phyloP scores from a whole-genome alignment of 1,140 invertebrate genomes.

The Cydia splendana region DNA sequence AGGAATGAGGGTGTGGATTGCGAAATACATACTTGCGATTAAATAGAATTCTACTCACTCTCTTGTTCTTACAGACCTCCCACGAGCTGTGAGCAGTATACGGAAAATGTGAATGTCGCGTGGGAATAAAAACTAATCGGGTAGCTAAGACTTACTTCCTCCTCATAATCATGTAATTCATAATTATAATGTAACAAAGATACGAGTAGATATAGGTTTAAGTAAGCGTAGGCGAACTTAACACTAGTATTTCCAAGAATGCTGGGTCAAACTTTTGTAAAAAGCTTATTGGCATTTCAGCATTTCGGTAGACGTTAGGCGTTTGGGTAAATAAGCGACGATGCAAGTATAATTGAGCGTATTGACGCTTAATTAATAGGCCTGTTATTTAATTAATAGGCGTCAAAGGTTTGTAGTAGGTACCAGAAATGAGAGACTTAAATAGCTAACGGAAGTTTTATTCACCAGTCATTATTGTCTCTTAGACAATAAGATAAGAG shows the following conservation, averaged over 20 bases:
- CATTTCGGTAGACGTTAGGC: too few relatives aligned
- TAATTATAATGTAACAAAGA: not conserved
- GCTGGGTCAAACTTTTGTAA: too few relatives aligned
- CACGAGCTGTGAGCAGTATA: conserved; percentile 35
- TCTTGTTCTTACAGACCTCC: not conserved
- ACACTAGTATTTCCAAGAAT: not conserved
- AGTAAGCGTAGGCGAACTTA: too few relatives aligned
- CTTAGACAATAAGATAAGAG: conserved; percentile 46
- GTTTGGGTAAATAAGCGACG: too few relatives aligned
- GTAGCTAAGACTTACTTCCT: not conserved
- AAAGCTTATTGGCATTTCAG: too few relatives aligned
- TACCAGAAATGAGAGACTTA: too few relatives aligned
- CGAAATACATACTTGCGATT: not conserved
- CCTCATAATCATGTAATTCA: conserved; percentile 22
- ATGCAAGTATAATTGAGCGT: too few relatives aligned
- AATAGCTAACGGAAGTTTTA: conserved; percentile 17
- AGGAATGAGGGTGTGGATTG: not conserved
- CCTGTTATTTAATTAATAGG: too few relatives aligned
- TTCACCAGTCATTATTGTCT: conserved; percentile 50
- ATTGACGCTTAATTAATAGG: too few relatives aligned
- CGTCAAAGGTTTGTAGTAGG: too few relatives aligned
- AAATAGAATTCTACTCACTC: not conserved
- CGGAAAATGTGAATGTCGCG: not conserved
- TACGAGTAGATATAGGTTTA: too few relatives aligned
- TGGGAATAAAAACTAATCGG: not conserved